These are phyloP conservation scores for Acanthurus leucopareius DNA, from an alignment of 2,797 vertebrate genomes.

Conservation along the genomic window DNA sequence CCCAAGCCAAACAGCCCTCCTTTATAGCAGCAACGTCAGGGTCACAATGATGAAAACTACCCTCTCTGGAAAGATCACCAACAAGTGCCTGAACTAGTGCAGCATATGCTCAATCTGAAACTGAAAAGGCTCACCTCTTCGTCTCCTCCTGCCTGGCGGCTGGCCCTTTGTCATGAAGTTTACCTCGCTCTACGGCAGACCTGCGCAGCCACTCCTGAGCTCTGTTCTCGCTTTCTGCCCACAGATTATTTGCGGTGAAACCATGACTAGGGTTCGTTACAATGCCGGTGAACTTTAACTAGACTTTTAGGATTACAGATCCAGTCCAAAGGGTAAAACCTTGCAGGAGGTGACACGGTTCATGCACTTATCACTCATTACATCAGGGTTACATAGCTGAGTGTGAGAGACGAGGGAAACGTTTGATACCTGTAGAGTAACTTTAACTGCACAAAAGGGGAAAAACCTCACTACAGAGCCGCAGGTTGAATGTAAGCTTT, in stretches of 20 bases:
- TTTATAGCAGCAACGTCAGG: constrained; percentile 59
- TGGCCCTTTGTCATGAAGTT: constrained; percentile 59
- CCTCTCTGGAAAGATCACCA: constrained; percentile 13
- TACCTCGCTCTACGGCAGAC: neutral
- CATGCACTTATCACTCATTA: neutral
- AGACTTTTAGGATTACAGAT: constrained; percentile 66
- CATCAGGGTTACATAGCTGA: no score
- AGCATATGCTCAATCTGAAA: neutral
- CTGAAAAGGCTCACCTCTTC: constrained; percentile 68
- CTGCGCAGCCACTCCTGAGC: constrained; percentile 10
- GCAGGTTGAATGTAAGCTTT: neutral
- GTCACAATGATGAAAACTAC: constrained; percentile 6
- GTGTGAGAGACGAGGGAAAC: no score
- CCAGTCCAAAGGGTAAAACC: constrained; percentile 80
- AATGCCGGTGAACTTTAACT: constrained; percentile 74
- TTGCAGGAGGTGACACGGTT: neutral
- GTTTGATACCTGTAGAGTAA: neutral
- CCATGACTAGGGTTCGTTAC: constrained; percentile 44
- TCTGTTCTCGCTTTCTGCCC: neutral
- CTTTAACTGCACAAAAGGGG: neutral
- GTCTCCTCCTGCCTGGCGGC: constrained; percentile 58
- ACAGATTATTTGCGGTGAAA: constrained; percentile 34
- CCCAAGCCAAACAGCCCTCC: constrained; percentile 62
- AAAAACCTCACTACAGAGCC: neutral
- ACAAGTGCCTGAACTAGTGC: neutral